These are phyloP conservation scores for Leptinotarsa rubiginosa DNA, from an alignment of 2,888 invertebrate species.

Conservation along the genomic window DNA sequence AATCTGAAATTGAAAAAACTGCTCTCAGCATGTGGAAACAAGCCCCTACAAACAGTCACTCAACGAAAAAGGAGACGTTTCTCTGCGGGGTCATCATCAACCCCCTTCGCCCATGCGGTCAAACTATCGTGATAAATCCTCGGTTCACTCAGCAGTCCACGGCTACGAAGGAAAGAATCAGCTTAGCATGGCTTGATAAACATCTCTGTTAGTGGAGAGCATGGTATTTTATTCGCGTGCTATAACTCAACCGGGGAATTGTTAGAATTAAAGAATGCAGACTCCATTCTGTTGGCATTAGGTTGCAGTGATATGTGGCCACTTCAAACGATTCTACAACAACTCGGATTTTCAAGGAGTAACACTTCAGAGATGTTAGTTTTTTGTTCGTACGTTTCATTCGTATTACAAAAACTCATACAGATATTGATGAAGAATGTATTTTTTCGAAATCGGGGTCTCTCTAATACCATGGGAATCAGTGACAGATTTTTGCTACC, in stretches of 20 bases:
- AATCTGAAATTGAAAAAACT: no score
- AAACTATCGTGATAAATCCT: constrained; percentile 14
- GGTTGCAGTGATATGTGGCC: constrained; percentile 46
- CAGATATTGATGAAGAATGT: no score
- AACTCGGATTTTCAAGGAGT: constrained; percentile 16
- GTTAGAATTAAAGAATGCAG: constrained; percentile 53
- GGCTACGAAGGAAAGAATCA: constrained; percentile 44
- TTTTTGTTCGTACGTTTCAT: neutral
- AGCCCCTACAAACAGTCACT: neutral
- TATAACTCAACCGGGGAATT: constrained; percentile 50
- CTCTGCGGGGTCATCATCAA: constrained; percentile 5
- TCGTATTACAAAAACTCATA: no score
- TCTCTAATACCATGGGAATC: no score
- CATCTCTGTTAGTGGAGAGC: constrained; percentile 51
- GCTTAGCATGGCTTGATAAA: constrained; percentile 48
- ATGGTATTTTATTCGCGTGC: constrained; percentile 52
- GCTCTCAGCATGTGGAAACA: no score
- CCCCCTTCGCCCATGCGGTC: neutral
- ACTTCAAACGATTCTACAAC: constrained; percentile 27
- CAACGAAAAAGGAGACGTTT: neutral
- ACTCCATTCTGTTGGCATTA: constrained; percentile 53
- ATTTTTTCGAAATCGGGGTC: no score
- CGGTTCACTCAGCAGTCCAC: constrained; percentile 21
- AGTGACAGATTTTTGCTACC: no score
- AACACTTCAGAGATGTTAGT: constrained; percentile 18